Percentiles rank a stretch among this genome's conserved stretches.
Conservation (phyloP, 2,797 vertebrate species). For the Sylvilagus floridanus region DNA sequence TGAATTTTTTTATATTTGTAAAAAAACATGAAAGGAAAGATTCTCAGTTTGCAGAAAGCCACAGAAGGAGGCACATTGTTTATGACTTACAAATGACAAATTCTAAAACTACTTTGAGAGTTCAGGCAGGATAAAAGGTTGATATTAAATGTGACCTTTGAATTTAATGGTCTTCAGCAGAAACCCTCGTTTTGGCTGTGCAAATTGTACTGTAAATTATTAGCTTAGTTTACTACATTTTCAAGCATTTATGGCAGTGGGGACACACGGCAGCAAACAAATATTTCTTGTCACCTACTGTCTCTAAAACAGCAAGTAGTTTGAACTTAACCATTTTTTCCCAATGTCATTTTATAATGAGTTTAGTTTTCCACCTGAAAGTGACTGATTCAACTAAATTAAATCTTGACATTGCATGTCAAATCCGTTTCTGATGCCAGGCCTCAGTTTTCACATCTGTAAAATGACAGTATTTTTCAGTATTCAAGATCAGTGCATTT, state of each 20-base stretch:
- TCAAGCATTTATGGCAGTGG: background rate
- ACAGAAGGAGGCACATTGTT: conserved; percentile 2
- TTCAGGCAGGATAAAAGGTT: conserved; percentile 57
- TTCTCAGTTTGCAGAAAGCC: background rate
- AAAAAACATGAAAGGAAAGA: conserved; percentile 12
- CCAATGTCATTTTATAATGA: background rate
- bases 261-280: background rate
- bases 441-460: conserved; percentile 41
- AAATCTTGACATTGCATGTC: background rate
- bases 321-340: conserved; percentile 51
- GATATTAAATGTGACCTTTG: conserved; percentile 72
- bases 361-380: background rate
- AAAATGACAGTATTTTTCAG: background rate
- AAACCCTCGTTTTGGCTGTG: conserved; percentile 47
- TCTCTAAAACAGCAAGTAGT: conserved; percentile 31
- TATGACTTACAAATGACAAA: conserved; percentile 57
- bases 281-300: background rate
- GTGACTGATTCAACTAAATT: background rate
- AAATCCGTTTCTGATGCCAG: background rate
- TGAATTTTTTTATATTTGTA: conserved; percentile 44
- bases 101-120: conserved; percentile 64
- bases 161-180: conserved; percentile 8
- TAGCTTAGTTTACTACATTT: conserved; percentile 28
- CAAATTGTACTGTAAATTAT: conserved; percentile 60
- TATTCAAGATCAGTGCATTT: background rate